Base-by-base conservation (phyloP, 2,113 vertebrate species). In the Phaetusa simplex region DNA sequence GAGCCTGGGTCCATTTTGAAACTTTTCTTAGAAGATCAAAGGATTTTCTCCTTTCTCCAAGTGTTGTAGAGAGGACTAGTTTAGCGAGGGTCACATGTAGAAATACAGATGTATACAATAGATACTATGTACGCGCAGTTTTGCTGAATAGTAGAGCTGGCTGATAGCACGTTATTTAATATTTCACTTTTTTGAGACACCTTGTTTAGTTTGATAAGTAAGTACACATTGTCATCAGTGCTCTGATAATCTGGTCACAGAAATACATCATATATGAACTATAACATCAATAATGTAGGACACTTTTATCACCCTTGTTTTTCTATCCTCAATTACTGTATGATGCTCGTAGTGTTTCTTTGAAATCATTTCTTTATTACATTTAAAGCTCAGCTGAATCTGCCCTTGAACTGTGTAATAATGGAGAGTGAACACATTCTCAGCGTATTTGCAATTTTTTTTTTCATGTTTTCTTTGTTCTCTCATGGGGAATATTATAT, bases 21-120 rank as follows among this genome's bases (percentile, higher is more conserved):
- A 90, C 72, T 95, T 94, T 82, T 52, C 59, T 85, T 55, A 61
- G 71, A 90, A 97, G 89, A 97, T 95, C 95, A 96, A 97, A 98
- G 93, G 83, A 80, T 95, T 95, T 96, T 95, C 83, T 81, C 30
- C 79, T 97, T 95, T 73, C 67, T 84, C 55, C 86, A 94, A 90
- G 92, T 49, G 26, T 55, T 83, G 82, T 55, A 52, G 86, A 94
- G 89, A 91, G 76, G 76, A 43, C 74, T 79, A 84, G 76, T 95
- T 95, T 91, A 90, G 87, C 7, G 36, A 88, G 78, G 52, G 36
- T 91, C 88, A 80, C 43, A 8, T 62, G 70, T 69, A 78, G 74
- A 95, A 95, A 94, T 85, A 86, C 67, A 86, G 94, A 93, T 69
- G 26, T 92, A 67, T 77, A 56, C 77, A 70, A 52, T 1, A 88